These are phyloP conservation scores for Orthosia cruda DNA, from an alignment of 2,888 invertebrate genomes.

Conservation along the genomic window DNA sequence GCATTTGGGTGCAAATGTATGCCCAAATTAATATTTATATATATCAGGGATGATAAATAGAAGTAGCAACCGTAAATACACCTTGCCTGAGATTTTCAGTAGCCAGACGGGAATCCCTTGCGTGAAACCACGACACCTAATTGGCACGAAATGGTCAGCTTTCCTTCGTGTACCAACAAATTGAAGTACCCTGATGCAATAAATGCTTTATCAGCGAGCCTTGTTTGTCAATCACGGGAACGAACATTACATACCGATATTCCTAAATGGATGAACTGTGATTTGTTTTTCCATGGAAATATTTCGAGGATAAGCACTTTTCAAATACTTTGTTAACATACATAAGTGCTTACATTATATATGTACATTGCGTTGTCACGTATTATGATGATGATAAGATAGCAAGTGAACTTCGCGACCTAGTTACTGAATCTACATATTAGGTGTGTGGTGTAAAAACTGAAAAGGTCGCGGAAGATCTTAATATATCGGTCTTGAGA, in stretches of 20 bases:
- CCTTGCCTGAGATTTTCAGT: neutral
- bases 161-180: slow-evolving; percentile 21
- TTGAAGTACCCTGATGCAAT: slow-evolving; percentile 10
- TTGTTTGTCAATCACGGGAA: neutral
- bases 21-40: slow-evolving; percentile 4
- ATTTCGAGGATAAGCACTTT: neutral
- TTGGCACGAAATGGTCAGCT: slow-evolving; percentile 28
- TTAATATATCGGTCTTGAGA: no score
- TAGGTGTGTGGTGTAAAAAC: slow-evolving; percentile 53
- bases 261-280: neutral
- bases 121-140: slow-evolving; percentile 32
- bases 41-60: neutral
- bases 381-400: slow-evolving; percentile 71
- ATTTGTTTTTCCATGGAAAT: slow-evolving; percentile 3
- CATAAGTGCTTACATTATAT: slow-evolving; percentile 33
- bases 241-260: no score
- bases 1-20: slow-evolving; percentile 4
- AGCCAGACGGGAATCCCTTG: slow-evolving; percentile 15
- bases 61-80: neutral
- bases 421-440: slow-evolving; percentile 66
- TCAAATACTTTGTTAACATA: slow-evolving; percentile 21
- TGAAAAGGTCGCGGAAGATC: slow-evolving; percentile 16
- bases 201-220: neutral
- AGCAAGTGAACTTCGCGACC: slow-evolving; percentile 70
- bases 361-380: slow-evolving; percentile 64